Base-by-base conservation (phyloP, 2,113 vertebrate species). In the Mungos mungo region DNA sequence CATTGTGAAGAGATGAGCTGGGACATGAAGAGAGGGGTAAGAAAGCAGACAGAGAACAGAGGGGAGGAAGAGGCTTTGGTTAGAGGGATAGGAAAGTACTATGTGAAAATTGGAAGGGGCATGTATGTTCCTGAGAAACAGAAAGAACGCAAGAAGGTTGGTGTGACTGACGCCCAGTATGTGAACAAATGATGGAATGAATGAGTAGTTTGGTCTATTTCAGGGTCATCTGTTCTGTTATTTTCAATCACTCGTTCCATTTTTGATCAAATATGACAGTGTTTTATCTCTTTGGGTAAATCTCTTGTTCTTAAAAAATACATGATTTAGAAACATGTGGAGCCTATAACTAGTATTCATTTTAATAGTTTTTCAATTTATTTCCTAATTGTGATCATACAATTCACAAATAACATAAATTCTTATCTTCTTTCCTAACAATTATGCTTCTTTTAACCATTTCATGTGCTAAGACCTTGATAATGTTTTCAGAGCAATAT, bases 351-450 rank as follows among this genome's bases (percentile, higher is more conserved):
- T 52, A 38, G 19, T n/a, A 45, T 72, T 87, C 50, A 38, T 85
- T 94, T 71, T 66, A 77, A 57, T 85, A 60, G 4, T 38, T 84
- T 72, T 89, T 38, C 13, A 65, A 13, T 88, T 92, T 68, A 71
- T 90, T 95, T 93, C 88, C 16, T 77, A 83, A 96, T 89, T 89
- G 83, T 66, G 18, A 81, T 93, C 2, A 84, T 81, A 88, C 88
- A 94, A 16, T 68, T 3, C 25, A 27, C 71, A 92, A 79, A 63
- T 83, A 50, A 92, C 89, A 66, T 71, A 76, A 85, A 92, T 71
- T 65, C 3, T 52, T 63, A 23, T 50, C 14, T 71, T 93, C 0
- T 81, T 92, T 90, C 72, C 33, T 50, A 95, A 71, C 71, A 94
- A 4, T 66, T 68, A 66, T 54, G 71, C 5, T 72, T 87, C 65